phyloP scores from a whole-genome alignment of 1,140 invertebrate genomes.

The Micrasema longulum region DNA sequence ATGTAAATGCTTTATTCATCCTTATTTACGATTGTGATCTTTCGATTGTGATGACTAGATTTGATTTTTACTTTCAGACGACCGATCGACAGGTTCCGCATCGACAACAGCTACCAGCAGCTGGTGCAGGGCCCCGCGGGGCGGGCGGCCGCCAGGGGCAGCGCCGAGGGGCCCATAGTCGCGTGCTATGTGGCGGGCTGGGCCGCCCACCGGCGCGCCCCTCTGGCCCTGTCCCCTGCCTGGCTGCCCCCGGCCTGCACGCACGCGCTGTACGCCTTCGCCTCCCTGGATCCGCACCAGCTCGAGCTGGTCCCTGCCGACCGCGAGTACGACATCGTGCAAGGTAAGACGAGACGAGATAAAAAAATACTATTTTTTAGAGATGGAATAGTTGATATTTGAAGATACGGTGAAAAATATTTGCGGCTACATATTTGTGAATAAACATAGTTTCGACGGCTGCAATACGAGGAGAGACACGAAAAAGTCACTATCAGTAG shows the following conservation, averaged over 20 bases:
- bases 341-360: conserved; percentile 59
- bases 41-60: too few species aligned
- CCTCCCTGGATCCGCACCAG: conserved; percentile 75
- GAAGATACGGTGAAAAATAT: too few species aligned
- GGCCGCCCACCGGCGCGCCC: conserved; percentile 75
- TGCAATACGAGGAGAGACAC: too few species aligned
- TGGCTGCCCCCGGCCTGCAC: conserved; percentile 82
- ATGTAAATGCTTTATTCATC: too few species aligned
- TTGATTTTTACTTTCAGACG: conserved; percentile 16
- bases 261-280: conserved; percentile 85
- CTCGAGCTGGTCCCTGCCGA: conserved; percentile 71
- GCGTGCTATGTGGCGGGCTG: conserved; percentile 77
- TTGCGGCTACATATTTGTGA: too few species aligned
- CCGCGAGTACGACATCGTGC: conserved; percentile 70
- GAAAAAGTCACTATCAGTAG: too few species aligned
- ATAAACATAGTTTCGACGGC: too few species aligned
- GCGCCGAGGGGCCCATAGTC: conserved; percentile 56
- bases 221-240: conserved; percentile 74
- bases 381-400: too few species aligned
- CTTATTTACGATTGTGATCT: too few species aligned
- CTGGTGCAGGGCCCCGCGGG: conserved; percentile 41
- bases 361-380: too few species aligned
- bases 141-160: not conserved
- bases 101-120: conserved; percentile 58
- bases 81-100: conserved; percentile 47